phyloP scores from a whole-genome alignment of 2,113 vertebrate genomes.

The Cyanistes caeruleus region DNA sequence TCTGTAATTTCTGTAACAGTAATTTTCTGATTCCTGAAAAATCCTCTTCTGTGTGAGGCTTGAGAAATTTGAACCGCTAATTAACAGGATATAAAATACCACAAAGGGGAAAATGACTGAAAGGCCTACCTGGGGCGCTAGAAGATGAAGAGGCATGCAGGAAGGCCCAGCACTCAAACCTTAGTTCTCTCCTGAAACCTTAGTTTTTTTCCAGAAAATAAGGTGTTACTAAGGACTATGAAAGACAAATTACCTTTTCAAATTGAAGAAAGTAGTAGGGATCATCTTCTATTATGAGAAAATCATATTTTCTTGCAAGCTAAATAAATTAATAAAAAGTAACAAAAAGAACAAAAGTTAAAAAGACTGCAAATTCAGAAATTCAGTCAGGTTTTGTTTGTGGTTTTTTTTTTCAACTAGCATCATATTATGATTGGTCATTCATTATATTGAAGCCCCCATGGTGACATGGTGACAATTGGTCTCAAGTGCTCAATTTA shows the following conservation, averaged over 20 bases:
- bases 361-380: not conserved
- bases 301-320: conserved; percentile 90
- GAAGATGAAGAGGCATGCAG: not conserved
- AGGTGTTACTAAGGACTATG: not conserved
- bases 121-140: not conserved
- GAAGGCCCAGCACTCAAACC: not conserved
- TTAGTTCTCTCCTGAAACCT: not conserved
- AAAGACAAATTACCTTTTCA: conserved; percentile 81
- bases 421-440: not conserved
- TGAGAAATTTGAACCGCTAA: not conserved
- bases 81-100: not conserved
- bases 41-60: not conserved
- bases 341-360: not conserved
- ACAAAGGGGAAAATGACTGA: not conserved
- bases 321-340: conserved; percentile 50
- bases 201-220: not conserved
- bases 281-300: conserved; percentile 97
- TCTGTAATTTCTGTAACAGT: too few species aligned
- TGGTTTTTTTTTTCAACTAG: not conserved
- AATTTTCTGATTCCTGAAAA: not conserved
- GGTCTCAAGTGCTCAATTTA: not conserved
- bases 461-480: not conserved
- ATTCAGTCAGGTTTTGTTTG: not conserved
- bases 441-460: not conserved
- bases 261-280: conserved; percentile 98